Conservation (phyloP, 2,888 invertebrate species). For the Herminia tarsipennalis region DNA sequence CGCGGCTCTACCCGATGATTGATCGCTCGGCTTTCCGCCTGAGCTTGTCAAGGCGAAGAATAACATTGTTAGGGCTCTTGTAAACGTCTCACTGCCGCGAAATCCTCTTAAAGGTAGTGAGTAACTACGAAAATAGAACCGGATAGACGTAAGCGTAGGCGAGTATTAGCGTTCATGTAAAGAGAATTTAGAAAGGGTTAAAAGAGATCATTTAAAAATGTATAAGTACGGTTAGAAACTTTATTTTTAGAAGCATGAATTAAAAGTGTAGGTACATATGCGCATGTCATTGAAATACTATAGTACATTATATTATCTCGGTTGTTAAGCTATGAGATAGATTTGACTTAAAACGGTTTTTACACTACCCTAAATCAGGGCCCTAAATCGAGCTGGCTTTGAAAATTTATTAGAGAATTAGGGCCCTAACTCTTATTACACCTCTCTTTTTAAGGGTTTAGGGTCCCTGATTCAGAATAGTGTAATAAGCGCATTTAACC, state of each 20-base stretch:
- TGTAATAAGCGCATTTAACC: too few species aligned
- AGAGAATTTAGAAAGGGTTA: conserved; percentile 29
- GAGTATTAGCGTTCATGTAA: conserved; percentile 20
- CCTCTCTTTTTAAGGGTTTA: too few species aligned
- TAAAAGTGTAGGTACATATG: too few species aligned
- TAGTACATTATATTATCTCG: too few species aligned
- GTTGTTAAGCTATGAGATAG: too few species aligned
- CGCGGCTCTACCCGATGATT: conserved; percentile 74
- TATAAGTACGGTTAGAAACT: conserved; percentile 14
- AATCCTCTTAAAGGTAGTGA: conserved; percentile 71
- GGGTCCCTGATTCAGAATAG: too few species aligned
- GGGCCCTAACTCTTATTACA: too few species aligned
- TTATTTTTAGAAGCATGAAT: conserved; percentile 6
- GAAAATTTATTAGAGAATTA: too few species aligned
- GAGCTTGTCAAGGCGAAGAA: conserved; percentile 79
- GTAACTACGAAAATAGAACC: conserved; percentile 46
- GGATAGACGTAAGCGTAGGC: conserved; percentile 22
- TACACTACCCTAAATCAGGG: too few species aligned
- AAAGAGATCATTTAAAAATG: conserved; percentile 39
- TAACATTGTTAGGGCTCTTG: conserved; percentile 81
- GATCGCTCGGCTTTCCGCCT: conserved; percentile 69
- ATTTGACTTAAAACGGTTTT: too few species aligned
- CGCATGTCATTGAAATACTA: too few species aligned
- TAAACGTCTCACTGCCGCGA: conserved; percentile 74
- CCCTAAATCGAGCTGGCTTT: too few species aligned